A percentile compares a stretch with the other conserved stretches of the same genome.
These are phyloP conservation scores for Procavia capensis DNA, from an alignment of 2,113 vertebrate species.

Conservation along the genomic window DNA sequence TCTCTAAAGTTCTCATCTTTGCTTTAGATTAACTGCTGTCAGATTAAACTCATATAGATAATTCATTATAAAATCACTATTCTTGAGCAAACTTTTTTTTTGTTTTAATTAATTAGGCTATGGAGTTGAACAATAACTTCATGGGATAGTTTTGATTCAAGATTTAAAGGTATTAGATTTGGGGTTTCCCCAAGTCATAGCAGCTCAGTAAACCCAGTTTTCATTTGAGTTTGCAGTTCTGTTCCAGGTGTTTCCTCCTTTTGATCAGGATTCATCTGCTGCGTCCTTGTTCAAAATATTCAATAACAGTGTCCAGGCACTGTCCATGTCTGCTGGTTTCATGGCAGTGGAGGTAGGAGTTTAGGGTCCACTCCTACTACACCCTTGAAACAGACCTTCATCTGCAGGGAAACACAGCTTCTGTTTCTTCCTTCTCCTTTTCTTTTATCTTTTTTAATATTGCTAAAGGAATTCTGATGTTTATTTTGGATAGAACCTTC, in stretches of 20 bases:
- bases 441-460: conserved; percentile 20
- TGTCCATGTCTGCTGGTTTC: not conserved
- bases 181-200: not conserved
- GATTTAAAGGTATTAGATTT: not conserved
- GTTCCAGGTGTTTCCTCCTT: not conserved
- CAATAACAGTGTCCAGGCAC: not conserved
- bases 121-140: not conserved
- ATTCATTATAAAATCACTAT: not conserved
- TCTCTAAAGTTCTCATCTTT: no score
- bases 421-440: not conserved
- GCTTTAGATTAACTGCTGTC: no score
- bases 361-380: not conserved
- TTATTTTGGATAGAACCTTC: conserved; percentile 42
- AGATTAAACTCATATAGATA: no score
- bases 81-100: not conserved
- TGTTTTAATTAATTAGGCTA: not conserved
- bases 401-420: not conserved
- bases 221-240: not conserved
- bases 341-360: not conserved
- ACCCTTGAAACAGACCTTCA: not conserved
- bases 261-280: not conserved
- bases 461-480: conserved; percentile 38
- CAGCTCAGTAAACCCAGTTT: not conserved
- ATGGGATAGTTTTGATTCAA: not conserved
- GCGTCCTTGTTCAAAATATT: not conserved